Evolutionary conservation across 64 coral and sea anemone genomes (phyloP), one percentile per base, ranked within the genome.

Genomic region (Montipora capricornis): DNA sequence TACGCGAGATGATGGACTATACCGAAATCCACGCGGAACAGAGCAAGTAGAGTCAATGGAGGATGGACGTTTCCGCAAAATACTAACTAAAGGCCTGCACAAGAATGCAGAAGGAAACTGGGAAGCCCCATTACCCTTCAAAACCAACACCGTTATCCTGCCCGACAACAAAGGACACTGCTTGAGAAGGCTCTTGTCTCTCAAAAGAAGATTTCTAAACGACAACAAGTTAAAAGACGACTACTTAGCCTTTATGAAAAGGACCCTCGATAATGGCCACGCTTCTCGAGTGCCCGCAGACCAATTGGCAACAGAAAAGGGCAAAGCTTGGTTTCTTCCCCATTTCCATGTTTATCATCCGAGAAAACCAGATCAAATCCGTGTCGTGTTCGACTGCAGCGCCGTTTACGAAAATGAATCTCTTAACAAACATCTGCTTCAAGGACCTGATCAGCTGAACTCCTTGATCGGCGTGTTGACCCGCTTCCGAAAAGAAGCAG

Each of bases 1-100:
- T 94, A 61, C 76, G 86, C 3, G 64, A 88, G 8, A 89, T 88
- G 92, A 81, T 89, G 92, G 77, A 94, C 29, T 89, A 94, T 29
- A 94, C 16, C 50, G 87, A 88, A 49, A 78, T 89, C 50, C 74
- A 80, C 50, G n/a, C 3, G 81, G 70, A 74, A 52, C 47, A 3
- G 69, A 78, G 53, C 49, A 77, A 11, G 20, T 46, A 15, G 73
- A 89, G 58, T 77, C 73, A 5, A 81, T 68, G 8, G 77, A 80
- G 12, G 76, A 81, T 4, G 47, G 50, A 71, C 78, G 69, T 37
- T 91, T 91, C 44, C 14, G 53, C 48, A 24, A 82, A 49, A 91
- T 92, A 84, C 68, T 91, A 0, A 55, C 61, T 3, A 20, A 73
- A 20, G 68, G 80, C n/a, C 26, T 83, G 12, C 89, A 91, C 89